Conservation (phyloP, 2,113 vertebrate genomes). For the Amphiprion ocellaris region DNA sequence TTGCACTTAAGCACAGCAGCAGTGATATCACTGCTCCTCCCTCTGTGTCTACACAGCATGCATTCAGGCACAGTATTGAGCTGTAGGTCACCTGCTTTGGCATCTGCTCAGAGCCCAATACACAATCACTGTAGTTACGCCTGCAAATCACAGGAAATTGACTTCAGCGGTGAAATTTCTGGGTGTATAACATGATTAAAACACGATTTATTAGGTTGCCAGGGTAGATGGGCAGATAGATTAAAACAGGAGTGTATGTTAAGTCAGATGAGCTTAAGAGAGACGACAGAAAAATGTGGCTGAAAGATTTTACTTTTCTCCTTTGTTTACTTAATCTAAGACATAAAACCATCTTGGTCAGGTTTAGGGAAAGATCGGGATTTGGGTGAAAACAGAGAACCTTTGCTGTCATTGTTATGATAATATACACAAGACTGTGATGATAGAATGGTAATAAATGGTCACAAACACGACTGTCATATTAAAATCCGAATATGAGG, state of each 20-base stretch:
- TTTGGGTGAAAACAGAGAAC: too few relatives aligned
- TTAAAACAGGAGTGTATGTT: neutral
- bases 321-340: too few relatives aligned
- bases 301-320: neutral
- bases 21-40: neutral
- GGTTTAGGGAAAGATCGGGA: neutral
- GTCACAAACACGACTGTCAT: too few relatives aligned
- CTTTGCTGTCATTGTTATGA: too few relatives aligned
- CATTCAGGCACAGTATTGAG: neutral
- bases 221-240: neutral
- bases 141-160: neutral
- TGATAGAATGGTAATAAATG: too few relatives aligned
- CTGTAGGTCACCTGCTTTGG: constrained; percentile 2
- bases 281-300: neutral
- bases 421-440: too few relatives aligned
- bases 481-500: too few relatives aligned
- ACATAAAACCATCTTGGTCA: neutral
- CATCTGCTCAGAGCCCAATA: neutral
- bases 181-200: neutral
- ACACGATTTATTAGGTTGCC: neutral
- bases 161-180: neutral
- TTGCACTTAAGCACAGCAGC: neutral
- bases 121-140: neutral
- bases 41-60: neutral
- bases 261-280: neutral